Evolutionary conservation across 2,888 invertebrate species (phyloP).

Genomic region (Drosophila pegasa): DNA sequence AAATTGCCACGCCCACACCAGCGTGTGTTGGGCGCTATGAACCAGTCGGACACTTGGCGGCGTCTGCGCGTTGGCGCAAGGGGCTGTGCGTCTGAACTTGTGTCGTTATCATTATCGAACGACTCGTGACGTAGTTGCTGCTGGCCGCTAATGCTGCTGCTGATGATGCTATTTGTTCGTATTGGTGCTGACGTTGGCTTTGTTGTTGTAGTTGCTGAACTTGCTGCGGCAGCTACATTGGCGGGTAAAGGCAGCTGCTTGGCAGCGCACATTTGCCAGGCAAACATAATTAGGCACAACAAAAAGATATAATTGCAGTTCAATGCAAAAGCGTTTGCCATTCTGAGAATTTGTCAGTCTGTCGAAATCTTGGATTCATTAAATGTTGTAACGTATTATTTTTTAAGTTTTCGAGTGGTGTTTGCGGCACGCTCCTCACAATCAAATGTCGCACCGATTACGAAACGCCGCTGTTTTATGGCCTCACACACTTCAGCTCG

Average conservation of each 20-base stretch:
- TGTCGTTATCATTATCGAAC: constrained; percentile 69
- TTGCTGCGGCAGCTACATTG: constrained; percentile 47
- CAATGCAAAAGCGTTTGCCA: constrained; percentile 22
- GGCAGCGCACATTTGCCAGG: constrained; percentile 52
- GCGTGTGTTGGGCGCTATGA: constrained; percentile 95
- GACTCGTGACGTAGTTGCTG: constrained; percentile 63
- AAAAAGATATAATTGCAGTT: constrained; percentile 34
- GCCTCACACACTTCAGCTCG: constrained; percentile 34
- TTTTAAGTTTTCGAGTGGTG: constrained; percentile 49
- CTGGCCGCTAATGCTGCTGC: constrained; percentile 20
- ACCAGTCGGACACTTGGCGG: constrained; percentile 86
- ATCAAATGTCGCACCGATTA: constrained; percentile 30
- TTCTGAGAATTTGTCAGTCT: constrained; percentile 22
- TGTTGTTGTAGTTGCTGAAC: constrained; percentile 42
- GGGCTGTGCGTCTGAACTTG: constrained; percentile 10
- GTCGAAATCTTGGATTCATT: constrained; percentile 30
- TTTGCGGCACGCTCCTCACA: constrained; percentile 33
- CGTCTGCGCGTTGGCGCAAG: constrained; percentile 47
- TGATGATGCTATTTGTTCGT: constrained; percentile 27
- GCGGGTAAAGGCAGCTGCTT: constrained; percentile 57
- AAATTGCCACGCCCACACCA: constrained; percentile 97
- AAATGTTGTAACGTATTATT: constrained; percentile 25
- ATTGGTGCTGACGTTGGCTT: constrained; percentile 31
- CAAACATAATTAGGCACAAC: constrained; percentile 34
- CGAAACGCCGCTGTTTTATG: constrained; percentile 51